Percentiles rank a stretch among this genome's conserved stretches.
Evolutionary conservation across 23 tunicate species (phyloP).

Genomic region (Trididemnum clinides): DNA sequence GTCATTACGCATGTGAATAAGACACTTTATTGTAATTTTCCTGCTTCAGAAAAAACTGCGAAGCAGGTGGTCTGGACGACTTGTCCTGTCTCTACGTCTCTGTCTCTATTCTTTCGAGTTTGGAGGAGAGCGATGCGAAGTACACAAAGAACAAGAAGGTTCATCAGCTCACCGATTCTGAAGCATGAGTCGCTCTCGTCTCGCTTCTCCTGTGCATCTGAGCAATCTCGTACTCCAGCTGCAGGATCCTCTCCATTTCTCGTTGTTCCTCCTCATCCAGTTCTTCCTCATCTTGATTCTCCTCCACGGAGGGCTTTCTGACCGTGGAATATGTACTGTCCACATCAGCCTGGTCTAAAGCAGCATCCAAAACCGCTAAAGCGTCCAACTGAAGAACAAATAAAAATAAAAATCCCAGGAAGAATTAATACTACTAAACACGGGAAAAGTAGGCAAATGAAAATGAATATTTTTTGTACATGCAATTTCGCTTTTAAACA

Average conservation of each 20-base stretch:
- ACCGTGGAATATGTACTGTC: conserved; percentile 92
- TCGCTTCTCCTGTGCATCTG: conserved; percentile 71
- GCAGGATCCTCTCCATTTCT: conserved; percentile 82
- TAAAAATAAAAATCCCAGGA: not conserved
- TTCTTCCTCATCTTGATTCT: conserved; percentile 7
- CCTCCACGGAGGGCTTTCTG: conserved; percentile 31
- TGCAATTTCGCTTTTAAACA: too few relatives aligned
- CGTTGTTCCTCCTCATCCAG: conserved; percentile 52
- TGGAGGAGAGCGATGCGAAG: too few relatives aligned
- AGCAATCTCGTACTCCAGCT: conserved; percentile 74
- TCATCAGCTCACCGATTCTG: not conserved
- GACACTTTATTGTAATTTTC: too few relatives aligned
- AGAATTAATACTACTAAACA: too few relatives aligned
- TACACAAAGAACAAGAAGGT: too few relatives aligned
- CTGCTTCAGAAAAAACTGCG: too few relatives aligned
- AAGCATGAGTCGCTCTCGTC: conserved; percentile 25
- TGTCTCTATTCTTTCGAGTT: too few relatives aligned
- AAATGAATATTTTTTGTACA: too few relatives aligned
- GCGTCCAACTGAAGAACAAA: conserved; percentile 47
- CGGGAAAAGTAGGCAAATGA: too few relatives aligned
- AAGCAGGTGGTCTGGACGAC: too few relatives aligned
- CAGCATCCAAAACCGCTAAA: conserved; percentile 83
- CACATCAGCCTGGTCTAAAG: conserved; percentile 48
- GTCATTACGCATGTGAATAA: too few relatives aligned
- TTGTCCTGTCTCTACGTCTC: too few relatives aligned